These are phyloP conservation scores for Clavelina lepadiformis DNA, from an alignment of 23 tunicate species.

Conservation along the genomic window DNA sequence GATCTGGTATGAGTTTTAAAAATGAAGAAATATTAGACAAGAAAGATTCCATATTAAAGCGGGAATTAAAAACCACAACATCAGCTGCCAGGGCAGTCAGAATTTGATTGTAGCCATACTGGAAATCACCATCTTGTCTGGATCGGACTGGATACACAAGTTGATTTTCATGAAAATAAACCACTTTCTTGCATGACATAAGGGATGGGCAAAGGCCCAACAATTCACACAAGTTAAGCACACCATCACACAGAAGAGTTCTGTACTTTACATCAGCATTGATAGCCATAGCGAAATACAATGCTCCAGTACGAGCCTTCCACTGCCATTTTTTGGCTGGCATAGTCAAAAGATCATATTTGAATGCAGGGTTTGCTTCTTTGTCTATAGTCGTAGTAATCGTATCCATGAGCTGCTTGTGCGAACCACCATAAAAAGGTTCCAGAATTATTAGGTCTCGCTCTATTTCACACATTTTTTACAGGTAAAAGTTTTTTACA, in stretches of 20 bases:
- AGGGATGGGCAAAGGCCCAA: constrained; percentile 49
- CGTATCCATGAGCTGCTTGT: constrained; percentile 66
- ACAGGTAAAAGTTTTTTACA: no score
- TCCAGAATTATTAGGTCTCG: constrained; percentile 61
- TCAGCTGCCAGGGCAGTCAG: constrained; percentile 75
- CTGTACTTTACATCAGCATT: constrained; percentile 25
- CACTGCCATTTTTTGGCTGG: constrained; percentile 96
- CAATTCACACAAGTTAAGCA: constrained; percentile 63
- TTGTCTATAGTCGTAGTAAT: constrained; percentile 6
- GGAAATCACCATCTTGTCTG: constrained; percentile 68
- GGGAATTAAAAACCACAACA: constrained; percentile 71
- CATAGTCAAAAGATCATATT: constrained; percentile 35
- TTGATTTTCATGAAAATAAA: constrained; percentile 97
- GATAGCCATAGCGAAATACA: constrained; percentile 26
- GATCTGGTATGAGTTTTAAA: constrained; percentile 66
- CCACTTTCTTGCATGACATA: constrained; percentile 37
- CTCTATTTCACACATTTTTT: no score
- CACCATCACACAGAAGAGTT: constrained; percentile 69
- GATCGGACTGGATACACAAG: constrained; percentile 87
- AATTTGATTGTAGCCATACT: constrained; percentile 90
- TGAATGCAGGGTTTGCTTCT: neutral
- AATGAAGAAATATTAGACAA: constrained; percentile 33
- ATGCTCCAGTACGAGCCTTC: constrained; percentile 79
- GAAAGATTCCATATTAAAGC: constrained; percentile 72
- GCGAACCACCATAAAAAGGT: constrained; percentile 94